Conservation (phyloP, 2,113 vertebrate species). For the Saguinus imperator region DNA sequence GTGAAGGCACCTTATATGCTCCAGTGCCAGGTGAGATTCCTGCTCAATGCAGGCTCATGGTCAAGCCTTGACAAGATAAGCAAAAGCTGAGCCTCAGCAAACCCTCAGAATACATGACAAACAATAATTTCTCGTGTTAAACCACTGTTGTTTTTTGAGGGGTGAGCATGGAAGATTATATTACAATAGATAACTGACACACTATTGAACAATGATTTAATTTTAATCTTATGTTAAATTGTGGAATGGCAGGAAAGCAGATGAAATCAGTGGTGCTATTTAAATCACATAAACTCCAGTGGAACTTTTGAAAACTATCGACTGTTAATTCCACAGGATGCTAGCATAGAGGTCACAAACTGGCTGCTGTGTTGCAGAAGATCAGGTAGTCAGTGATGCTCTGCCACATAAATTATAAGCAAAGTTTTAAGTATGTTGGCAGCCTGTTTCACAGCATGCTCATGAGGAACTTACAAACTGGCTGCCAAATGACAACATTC, state of each 20-base stretch:
- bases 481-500: not conserved
- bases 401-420: not conserved
- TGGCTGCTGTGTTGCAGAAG: not conserved
- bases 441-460: not conserved
- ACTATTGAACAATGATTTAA: not conserved
- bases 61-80: too few species aligned
- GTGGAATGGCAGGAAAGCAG: not conserved
- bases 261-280: not conserved
- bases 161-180: not conserved
- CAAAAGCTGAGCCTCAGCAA: too few species aligned
- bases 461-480: not conserved
- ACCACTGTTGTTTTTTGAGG: not conserved
- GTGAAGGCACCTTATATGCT: too few species aligned
- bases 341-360: not conserved
- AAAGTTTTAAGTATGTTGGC: not conserved
- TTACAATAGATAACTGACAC: not conserved
- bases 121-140: not conserved
- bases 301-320: not conserved
- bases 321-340: not conserved
- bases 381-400: not conserved
- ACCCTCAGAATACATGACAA: too few species aligned
- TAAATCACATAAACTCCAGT: not conserved
- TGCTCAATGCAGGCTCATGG: too few species aligned
- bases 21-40: too few species aligned
- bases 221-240: not conserved